phyloP scores from a whole-genome alignment of 2,888 invertebrate species.

The Serripes groenlandicus region DNA sequence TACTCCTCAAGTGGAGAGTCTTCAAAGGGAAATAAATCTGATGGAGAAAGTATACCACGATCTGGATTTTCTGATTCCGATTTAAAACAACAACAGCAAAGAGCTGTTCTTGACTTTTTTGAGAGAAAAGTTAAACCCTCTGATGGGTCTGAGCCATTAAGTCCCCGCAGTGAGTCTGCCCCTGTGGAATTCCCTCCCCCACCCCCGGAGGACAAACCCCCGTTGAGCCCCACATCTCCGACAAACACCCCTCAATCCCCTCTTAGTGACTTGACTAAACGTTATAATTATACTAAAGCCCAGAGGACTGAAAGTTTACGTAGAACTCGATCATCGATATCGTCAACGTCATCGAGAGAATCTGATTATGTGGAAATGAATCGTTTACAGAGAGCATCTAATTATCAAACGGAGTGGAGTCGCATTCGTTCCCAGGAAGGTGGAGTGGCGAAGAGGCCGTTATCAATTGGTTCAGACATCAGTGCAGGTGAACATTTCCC shows the following conservation, averaged over 20 bases:
- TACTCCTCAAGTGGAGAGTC: conserved; percentile 66
- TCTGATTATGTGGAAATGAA: conserved; percentile 80
- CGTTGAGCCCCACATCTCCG: conserved; percentile 11
- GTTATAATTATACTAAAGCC: conserved; percentile 73
- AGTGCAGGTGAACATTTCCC: conserved; percentile 57
- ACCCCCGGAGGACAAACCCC: conserved; percentile 39
- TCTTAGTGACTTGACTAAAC: conserved; percentile 54
- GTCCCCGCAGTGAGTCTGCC: conserved; percentile 31
- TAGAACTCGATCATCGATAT: conserved; percentile 76
- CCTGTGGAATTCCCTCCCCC: conserved; percentile 43
- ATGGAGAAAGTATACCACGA: conserved; percentile 48
- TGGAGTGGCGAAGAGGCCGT: conserved; percentile 56
- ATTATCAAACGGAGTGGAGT: conserved; percentile 80
- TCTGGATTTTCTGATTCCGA: conserved; percentile 88
- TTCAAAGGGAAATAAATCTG: conserved; percentile 68
- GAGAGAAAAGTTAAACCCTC: conserved; percentile 89
- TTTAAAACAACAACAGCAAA: conserved; percentile 93
- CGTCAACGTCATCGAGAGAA: conserved; percentile 72
- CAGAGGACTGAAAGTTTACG: conserved; percentile 77
- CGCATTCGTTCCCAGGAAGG: conserved; percentile 74
- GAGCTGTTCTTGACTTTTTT: conserved; percentile 93
- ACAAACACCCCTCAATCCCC: conserved; percentile 43
- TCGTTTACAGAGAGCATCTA: conserved; percentile 52
- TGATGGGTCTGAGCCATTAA: conserved; percentile 51
- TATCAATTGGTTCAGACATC: conserved; percentile 73